Evolutionary conservation across 2,888 invertebrate species (phyloP), one percentile per base, ranked within the genome.

Genomic region (Argyresthia goedartella): DNA sequence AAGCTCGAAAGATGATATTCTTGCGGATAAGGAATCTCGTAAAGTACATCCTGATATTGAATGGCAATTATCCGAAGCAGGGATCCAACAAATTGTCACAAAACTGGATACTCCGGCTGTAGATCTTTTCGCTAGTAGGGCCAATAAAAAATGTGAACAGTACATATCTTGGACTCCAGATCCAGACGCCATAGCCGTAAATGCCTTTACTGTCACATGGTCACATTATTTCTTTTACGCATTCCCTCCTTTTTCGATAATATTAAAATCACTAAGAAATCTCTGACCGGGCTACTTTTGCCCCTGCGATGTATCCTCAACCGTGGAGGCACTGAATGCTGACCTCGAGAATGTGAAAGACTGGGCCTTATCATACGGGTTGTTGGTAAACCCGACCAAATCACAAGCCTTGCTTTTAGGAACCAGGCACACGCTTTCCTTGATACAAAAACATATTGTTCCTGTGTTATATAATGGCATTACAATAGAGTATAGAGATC

Each of bases 121-220:
- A 25, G 55, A 55, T 41, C 15, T 55, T 0, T 55, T 55, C 49
- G 53, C 53, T 14, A 51, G 42, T 33, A 36, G 55, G 15, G 14
- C 34, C 13, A 55, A 55, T 41, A 44, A 39, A 10, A 55, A 55
- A 51, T 53, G 55, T 46, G 13, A 47, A 11, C 53, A 14, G 25
- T 64, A 55, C 44, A 45, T 60, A 1, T 57, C 60, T 0, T 63
- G 62, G 62, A 51, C 8, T n/a, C n/a, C n/a, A n/a, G n/a, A n/a
- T n/a, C n/a, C n/a, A n/a, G n/a, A n/a, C n/a, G n/a, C n/a, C n/a
- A 51, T 33, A 7, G 45, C 47, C 0, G 49, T 62, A 14, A 53
- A 62, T 47, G 59, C 62, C 3, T 64, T 64, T 42, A 62, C 63
- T 0, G n/a, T 63, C 13, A 16, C 34, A 11, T 64, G 63, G 63